Conservation (phyloP, 2,797 vertebrate genomes). For the Iguana delicatissima region DNA sequence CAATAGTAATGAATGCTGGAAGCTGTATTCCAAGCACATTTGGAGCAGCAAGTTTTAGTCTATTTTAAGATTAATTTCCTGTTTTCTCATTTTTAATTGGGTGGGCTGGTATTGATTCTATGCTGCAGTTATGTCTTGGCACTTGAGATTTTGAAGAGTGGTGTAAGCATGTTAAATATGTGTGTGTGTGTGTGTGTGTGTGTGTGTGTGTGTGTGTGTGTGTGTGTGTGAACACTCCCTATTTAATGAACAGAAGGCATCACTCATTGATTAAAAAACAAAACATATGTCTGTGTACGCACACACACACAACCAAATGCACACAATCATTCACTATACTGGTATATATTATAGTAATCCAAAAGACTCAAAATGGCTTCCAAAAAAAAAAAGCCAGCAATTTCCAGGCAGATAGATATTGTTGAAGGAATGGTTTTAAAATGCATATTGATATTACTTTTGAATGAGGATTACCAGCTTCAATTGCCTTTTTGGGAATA, state of each 20-base stretch:
- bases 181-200: too few species aligned
- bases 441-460: background rate
- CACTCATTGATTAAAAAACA: background rate
- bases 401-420: background rate
- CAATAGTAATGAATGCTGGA: too few species aligned
- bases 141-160: too few species aligned
- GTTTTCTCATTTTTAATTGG: background rate
- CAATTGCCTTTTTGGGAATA: background rate
- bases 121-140: background rate
- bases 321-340: background rate
- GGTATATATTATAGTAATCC: background rate
- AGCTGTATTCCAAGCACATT: too few species aligned
- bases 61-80: slow-evolving; percentile 17
- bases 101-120: too few species aligned
- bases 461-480: background rate
- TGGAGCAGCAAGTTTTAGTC: background rate
- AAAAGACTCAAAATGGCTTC: slow-evolving; percentile 7
- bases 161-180: background rate
- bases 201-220: too few species aligned
- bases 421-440: background rate
- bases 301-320: too few species aligned
- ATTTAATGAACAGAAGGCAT: background rate
- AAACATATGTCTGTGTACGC: too few species aligned
- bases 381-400: background rate
- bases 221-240: too few species aligned